A percentile compares a stretch with the other conserved stretches of the same genome.
These are phyloP conservation scores for Mastomys coucha DNA, from an alignment of 2,113 vertebrate species.

Conservation along the genomic window DNA sequence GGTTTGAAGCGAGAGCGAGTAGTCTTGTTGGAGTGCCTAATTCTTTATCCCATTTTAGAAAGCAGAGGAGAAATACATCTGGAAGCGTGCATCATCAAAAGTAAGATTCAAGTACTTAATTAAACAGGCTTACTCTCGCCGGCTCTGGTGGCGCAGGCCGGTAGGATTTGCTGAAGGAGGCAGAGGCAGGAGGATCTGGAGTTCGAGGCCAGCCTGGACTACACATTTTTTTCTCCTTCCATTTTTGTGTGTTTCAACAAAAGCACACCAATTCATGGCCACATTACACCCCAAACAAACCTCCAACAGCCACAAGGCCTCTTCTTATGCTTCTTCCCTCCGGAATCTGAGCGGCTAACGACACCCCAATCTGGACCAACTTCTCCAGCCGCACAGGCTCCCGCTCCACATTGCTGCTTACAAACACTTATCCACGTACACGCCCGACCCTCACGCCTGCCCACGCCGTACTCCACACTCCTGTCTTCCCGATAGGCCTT, in stretches of 20 bases:
- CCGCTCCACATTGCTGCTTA: not conserved
- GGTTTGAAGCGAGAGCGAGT: no score
- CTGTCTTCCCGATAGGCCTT: not conserved
- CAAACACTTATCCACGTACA: not conserved
- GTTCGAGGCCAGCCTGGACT: not conserved
- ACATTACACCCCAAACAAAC: not conserved
- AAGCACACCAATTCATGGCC: fast-evolving
- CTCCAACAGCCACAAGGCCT: not conserved
- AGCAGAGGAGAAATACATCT: fast-evolving
- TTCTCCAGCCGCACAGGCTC: not conserved
- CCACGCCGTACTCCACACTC: not conserved
- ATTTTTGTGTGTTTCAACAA: not conserved
- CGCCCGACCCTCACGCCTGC: not conserved
- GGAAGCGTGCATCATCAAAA: not conserved
- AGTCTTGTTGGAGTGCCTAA: fast-evolving
- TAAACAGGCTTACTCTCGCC: fast-evolving
- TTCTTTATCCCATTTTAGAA: not conserved
- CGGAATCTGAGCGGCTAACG: no score
- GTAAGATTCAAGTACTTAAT: fast-evolving
- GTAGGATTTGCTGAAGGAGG: conserved; percentile 12
- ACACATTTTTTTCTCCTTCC: not conserved
- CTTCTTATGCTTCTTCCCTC: not conserved
- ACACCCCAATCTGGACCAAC: not conserved
- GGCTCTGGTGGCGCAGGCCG: not conserved
- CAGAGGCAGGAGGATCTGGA: not conserved